These are phyloP conservation scores for Ephialtes manifestator DNA, from an alignment of 2,888 invertebrate species.

Conservation along the genomic window DNA sequence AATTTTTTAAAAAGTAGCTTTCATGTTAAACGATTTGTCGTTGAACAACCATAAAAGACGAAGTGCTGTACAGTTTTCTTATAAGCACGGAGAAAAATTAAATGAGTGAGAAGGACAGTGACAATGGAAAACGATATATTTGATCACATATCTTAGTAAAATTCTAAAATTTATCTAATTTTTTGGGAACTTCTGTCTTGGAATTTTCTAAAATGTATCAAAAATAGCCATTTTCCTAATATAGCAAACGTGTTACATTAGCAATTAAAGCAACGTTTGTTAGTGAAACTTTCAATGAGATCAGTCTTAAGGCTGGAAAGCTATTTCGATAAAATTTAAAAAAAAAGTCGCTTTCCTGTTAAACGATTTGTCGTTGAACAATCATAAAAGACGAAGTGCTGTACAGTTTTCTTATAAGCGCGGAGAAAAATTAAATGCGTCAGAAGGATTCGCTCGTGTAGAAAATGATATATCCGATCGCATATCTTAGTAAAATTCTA, in stretches of 20 bases:
- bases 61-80: slow-evolving; percentile 1
- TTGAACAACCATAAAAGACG: neutral
- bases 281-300: neutral
- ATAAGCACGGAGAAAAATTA: neutral
- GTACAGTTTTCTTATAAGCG: neutral
- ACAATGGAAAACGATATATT: too few relatives aligned
- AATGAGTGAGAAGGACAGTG: too few relatives aligned
- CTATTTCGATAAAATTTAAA: neutral
- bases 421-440: neutral
- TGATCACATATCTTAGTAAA: too few relatives aligned
- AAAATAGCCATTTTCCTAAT: too few relatives aligned
- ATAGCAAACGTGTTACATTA: too few relatives aligned
- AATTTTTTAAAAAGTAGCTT: neutral
- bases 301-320: neutral
- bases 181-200: too few relatives aligned
- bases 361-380: slow-evolving; percentile 6
- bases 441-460: too few relatives aligned
- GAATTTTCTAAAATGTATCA: too few relatives aligned
- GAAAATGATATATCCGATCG: too few relatives aligned
- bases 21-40: neutral
- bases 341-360: neutral
- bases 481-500: too few relatives aligned
- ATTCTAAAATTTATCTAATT: too few relatives aligned
- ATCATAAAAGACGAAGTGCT: neutral
- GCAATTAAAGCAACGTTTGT: neutral